Conservation (phyloP, 2,888 invertebrate species). For the Scrobipalpa atriplicella region DNA sequence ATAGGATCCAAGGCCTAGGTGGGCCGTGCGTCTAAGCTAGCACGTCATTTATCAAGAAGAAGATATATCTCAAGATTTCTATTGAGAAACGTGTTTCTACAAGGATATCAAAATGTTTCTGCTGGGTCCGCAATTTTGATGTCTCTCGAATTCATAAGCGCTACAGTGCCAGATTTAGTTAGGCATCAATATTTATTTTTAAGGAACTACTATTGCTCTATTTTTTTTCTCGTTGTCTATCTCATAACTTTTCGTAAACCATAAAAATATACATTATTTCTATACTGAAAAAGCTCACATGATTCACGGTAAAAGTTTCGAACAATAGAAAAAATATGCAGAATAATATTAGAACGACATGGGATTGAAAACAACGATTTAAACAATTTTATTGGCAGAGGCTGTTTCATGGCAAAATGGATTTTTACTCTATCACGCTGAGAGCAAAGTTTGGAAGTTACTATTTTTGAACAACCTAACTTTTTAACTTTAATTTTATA, state of each 20-base stretch:
- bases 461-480: conserved; percentile 58
- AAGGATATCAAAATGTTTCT: too few relatives aligned
- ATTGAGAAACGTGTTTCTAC: too few relatives aligned
- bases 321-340: conserved; percentile 44
- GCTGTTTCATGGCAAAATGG: conserved; percentile 59
- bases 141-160: too few relatives aligned
- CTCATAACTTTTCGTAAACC: neutral
- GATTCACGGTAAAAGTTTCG: conserved; percentile 43
- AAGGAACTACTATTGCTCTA: too few relatives aligned
- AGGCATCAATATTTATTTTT: too few relatives aligned
- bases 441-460: conserved; percentile 71
- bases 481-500: neutral
- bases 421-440: conserved; percentile 55
- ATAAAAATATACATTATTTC: conserved; percentile 35
- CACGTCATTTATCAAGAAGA: neutral
- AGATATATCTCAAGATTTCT: neutral
- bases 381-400: conserved; percentile 57
- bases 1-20: conserved; percentile 17
- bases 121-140: too few relatives aligned
- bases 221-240: neutral
- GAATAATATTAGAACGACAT: conserved; percentile 62
- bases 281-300: conserved; percentile 38
- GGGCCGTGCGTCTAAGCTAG: conserved; percentile 13
- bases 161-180: too few relatives aligned
- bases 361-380: conserved; percentile 57